These are phyloP conservation scores for Ormyrus nitidulus DNA, from an alignment of 2,888 invertebrate genomes.

Conservation along the genomic window DNA sequence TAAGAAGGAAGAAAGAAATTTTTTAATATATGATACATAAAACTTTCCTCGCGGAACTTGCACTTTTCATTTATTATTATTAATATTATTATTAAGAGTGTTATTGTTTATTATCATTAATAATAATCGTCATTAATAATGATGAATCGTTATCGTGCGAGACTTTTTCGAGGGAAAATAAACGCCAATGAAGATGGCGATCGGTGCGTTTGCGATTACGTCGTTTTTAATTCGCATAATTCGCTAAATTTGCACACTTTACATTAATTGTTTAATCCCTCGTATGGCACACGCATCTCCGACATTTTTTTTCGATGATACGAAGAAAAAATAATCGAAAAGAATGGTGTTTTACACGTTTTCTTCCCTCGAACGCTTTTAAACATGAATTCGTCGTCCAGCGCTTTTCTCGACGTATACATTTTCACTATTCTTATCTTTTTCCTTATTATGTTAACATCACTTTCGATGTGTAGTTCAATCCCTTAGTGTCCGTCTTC, in stretches of 20 bases:
- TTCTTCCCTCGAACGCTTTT: conserved; percentile 33
- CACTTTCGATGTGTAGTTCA: conserved; percentile 13
- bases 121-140: conserved; percentile 54
- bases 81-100: conserved; percentile 54
- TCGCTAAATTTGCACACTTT: conserved; percentile 34
- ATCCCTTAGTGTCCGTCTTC: conserved; percentile 27
- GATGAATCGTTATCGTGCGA: conserved; percentile 53
- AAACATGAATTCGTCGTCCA: conserved; percentile 34
- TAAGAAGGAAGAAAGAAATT: conserved; percentile 47
- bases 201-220: conserved; percentile 21
- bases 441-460: conserved; percentile 15
- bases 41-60: conserved; percentile 65
- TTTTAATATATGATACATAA: conserved; percentile 61
- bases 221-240: conserved; percentile 16
- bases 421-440: conserved; percentile 17
- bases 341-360: conserved; percentile 13
- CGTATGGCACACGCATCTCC: conserved; percentile 29
- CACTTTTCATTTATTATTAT: conserved; percentile 59
- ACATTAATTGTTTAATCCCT: conserved; percentile 18
- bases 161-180: conserved; percentile 48
- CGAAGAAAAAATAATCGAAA: conserved; percentile 25
- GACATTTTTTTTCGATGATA: neutral
- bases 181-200: conserved; percentile 20
- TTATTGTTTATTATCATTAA: conserved; percentile 54
- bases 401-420: conserved; percentile 41